phyloP scores from a whole-genome alignment of 2,113 vertebrate genomes.

The Charadrius vociferus region DNA sequence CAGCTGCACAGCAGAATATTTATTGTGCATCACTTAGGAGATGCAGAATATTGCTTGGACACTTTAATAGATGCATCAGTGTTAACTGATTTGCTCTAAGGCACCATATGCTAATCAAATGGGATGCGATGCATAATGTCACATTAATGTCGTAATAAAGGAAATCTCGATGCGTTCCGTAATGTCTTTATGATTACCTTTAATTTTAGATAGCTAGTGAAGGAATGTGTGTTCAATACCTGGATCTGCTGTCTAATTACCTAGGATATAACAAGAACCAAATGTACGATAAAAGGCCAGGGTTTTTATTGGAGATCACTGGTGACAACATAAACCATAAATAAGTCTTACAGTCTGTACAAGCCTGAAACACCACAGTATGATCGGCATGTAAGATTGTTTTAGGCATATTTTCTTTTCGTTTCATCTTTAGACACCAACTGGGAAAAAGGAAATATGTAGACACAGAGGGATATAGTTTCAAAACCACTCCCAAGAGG shows the following conservation, averaged over 20 bases:
- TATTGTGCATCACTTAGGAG: conserved; percentile 22
- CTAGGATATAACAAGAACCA: conserved; percentile 15
- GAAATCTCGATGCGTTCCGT: conserved; percentile 48
- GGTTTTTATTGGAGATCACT: conserved; percentile 9
- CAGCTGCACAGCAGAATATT: neutral
- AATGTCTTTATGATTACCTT: conserved; percentile 72
- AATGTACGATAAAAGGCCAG: conserved; percentile 12
- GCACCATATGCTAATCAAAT: conserved; percentile 67
- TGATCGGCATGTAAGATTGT: neutral
- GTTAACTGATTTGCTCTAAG: conserved; percentile 69
- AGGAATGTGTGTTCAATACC: conserved; percentile 53
- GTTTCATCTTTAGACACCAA: conserved; percentile 47
- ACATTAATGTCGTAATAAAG: conserved; percentile 61
- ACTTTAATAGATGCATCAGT: conserved; percentile 56
- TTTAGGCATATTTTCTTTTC: conserved; percentile 28
- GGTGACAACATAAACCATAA: conserved; percentile 45
- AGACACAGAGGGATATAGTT: conserved; percentile 2
- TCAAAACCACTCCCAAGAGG: conserved; percentile 32
- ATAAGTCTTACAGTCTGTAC: neutral
- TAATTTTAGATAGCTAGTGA: conserved; percentile 65
- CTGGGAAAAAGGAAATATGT: neutral
- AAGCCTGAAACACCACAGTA: neutral
- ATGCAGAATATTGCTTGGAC: conserved; percentile 46
- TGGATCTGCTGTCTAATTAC: conserved; percentile 54
- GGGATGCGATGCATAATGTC: conserved; percentile 58